Percentiles rank a stretch among this genome's conserved stretches.
Evolutionary conservation across 1,140 invertebrate species (phyloP).

Genomic region (Drosophila leontia): DNA sequence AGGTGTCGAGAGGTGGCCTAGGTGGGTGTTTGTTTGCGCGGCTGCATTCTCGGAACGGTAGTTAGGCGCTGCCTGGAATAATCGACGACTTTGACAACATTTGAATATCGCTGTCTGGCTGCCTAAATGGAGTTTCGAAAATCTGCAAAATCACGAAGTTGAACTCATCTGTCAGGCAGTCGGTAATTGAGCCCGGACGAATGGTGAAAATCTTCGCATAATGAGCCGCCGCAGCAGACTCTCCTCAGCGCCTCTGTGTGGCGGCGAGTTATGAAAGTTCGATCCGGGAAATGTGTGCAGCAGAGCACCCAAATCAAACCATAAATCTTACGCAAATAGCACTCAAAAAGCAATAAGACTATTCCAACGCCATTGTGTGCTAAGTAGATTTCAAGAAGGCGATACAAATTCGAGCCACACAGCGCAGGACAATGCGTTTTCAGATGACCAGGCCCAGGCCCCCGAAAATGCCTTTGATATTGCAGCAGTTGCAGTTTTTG

Average conservation of each 20-base stretch:
- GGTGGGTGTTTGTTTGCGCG: constrained; percentile 45
- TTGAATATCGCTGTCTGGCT: constrained; percentile 69
- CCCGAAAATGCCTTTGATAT: constrained; percentile 30
- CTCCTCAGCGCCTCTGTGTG: constrained; percentile 7
- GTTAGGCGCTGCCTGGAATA: constrained; percentile 68
- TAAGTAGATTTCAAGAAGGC: constrained; percentile 83
- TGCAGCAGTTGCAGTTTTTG: constrained; percentile 23
- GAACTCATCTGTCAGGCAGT: constrained; percentile 75
- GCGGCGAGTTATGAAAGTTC: constrained; percentile 32
- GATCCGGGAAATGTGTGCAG: constrained; percentile 13
- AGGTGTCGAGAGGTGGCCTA: constrained; percentile 41
- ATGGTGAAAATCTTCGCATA: constrained; percentile 48
- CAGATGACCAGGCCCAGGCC: constrained; percentile 8
- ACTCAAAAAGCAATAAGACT: constrained; percentile 84
- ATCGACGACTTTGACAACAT: constrained; percentile 77
- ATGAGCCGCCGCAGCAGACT: constrained; percentile 35
- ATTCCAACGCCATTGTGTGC: constrained; percentile 83
- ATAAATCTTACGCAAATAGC: constrained; percentile 77
- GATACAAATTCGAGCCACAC: constrained; percentile 75
- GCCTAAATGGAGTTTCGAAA: constrained; percentile 69
- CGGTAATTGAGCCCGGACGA: constrained; percentile 69
- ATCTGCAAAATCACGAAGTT: constrained; percentile 75
- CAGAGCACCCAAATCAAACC: constrained; percentile 58
- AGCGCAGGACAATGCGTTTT: constrained; percentile 54
- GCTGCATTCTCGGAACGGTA: constrained; percentile 72